Base-by-base conservation (phyloP, 2,113 vertebrate genomes). In the Megalops atlanticus region DNA sequence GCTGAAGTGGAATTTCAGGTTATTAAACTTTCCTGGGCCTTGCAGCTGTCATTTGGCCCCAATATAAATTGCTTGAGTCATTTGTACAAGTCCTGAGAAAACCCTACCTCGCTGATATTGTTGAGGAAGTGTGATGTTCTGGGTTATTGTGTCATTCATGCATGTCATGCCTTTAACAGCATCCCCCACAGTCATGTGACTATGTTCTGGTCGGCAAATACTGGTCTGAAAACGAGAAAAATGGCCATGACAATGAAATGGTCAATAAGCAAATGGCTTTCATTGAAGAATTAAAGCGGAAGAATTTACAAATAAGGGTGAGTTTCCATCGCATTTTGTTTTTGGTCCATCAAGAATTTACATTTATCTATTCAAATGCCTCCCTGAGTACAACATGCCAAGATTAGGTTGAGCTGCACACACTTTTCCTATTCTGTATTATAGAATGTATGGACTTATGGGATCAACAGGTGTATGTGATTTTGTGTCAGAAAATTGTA, bases 181-280 rank as follows among this genome's bases (percentile, higher is more conserved):
- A 49, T 16, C 0, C 18, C 36, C 83, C 74, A 12, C 86, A 16
- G 84, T 83, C 85, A 3, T 96, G 92, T 90, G 97, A 98, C 83
- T 97, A 92, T 0, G 85, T 99, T 27, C 90, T 98, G 0, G 97
- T 98, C 52, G 94, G 94, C 0, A 27, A 92, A 10, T 81, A 76
- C 4, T 71, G n/a, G n/a, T n/a, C 84, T 0, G 68, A 90, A 0
- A 71, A 81, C 38, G 80, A 81, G 0, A 2, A 39, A 6, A 87
- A 91, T n/a, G n/a, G n/a, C n/a, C n/a, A n/a, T n/a, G n/a, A n/a
- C n/a, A n/a, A n/a, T 24, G 83, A 81, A 36, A 87, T 21, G 73
- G 83, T 78, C 41, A 24, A 21, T 33, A 95, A 88, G 87, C 95
- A 91, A 82, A 78, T n/a, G n/a, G 90, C 81, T n/a, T 98, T 96